These are phyloP conservation scores for Dione vanillae DNA, from an alignment of 2,888 invertebrate genomes.

Conservation along the genomic window DNA sequence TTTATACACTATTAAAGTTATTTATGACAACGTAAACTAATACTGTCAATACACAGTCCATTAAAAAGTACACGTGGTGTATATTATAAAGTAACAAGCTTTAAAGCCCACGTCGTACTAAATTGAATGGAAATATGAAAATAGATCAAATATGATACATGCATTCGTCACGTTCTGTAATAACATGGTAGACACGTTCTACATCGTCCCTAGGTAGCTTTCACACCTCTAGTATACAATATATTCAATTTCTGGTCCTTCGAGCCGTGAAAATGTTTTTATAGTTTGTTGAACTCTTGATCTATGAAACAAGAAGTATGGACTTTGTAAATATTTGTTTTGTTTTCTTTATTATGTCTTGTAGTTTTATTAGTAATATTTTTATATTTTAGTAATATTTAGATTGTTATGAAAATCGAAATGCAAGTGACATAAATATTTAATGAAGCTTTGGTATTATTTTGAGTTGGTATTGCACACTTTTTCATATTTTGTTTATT, in stretches of 20 bases:
- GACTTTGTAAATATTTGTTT: no score
- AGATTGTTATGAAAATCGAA: no score
- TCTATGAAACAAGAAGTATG: not conserved
- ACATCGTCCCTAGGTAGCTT: not conserved
- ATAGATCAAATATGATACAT: not conserved
- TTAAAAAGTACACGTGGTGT: constrained; percentile 4
- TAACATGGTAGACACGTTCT: not conserved
- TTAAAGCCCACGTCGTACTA: not conserved
- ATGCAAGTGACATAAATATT: no score
- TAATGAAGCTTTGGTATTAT: no score
- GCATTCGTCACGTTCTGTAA: not conserved
- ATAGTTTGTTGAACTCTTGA: constrained; percentile 10
- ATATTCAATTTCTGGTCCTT: not conserved
- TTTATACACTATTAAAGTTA: constrained; percentile 1
- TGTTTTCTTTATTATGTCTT: no score
- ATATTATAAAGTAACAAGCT: not conserved
- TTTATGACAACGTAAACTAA: not conserved
- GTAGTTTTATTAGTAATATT: no score
- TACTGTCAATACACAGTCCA: not conserved
- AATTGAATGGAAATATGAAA: not conserved
- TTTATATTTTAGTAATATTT: no score
- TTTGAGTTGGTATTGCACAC: no score
- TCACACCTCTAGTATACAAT: not conserved
- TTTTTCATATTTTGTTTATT: no score
- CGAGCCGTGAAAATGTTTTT: constrained; percentile 5